Evolutionary conservation across 2,113 vertebrate species (phyloP), one percentile per base, ranked within the genome.

Genomic region (Picathartes gymnocephalus): DNA sequence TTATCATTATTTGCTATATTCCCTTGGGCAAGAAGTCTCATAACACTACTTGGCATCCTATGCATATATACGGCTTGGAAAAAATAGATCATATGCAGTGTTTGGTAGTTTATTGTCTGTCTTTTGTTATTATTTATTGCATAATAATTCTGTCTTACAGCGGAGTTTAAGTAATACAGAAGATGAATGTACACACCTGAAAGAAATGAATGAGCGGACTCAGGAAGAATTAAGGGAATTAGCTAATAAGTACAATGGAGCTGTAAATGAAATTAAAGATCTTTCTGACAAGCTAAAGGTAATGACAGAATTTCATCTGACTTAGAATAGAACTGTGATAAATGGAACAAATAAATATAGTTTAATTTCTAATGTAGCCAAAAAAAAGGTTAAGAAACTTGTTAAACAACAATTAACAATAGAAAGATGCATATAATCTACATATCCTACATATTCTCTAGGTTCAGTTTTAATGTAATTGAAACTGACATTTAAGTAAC

Each of bases 111-210:
- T 61, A 19, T 47, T 71, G 14, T 53, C 13, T 79, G 15, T 68
- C 4, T 37, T 39, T 70, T 82, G 37, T 62, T 65, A 5, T 80
- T 70, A 24, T 39, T 81, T 66, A 72, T 64, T 90, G 19, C 11
- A 15, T 21, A 48, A 58, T 40, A 45, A 71, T 88, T 96, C 18
- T 97, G 11, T 84, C 54, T 98, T 97, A 12, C 98, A 99, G 99
- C 96, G 99, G 91, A 98, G 99, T 73, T 98, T 99, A 91, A 99
- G 99, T 94, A 99, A 99, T 97, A 99, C 99, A 9, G 99, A 99
- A 97, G 99, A 99, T 81, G 99, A 99, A 98, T 99, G 99, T 98
- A 99, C 99, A 53, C 99, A 99, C 94, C 98, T 99, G 97, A 99
- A 99, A 98, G 99, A 99, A 97, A 99, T 99, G 99, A 99, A 99